These are phyloP conservation scores for Oncopodura yosiiana DNA, from an alignment of 1,140 invertebrate genomes.

Conservation along the genomic window DNA sequence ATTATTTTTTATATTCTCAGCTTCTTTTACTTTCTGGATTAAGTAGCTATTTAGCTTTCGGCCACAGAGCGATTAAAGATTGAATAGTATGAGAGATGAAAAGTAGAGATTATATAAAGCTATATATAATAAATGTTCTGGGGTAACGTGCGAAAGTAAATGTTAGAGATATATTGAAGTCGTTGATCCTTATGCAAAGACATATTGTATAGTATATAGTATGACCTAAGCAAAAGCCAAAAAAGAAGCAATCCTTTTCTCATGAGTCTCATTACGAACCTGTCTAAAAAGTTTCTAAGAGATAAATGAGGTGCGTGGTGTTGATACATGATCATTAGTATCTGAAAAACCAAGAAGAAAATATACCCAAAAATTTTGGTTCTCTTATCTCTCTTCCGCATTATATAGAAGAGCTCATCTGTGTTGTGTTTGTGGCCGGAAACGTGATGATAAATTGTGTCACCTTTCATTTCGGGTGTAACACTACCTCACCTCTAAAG, in stretches of 20 bases:
- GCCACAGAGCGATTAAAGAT: constrained; percentile 16
- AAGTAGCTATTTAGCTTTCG: constrained; percentile 28
- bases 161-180: no score
- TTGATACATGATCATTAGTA: constrained; percentile 13
- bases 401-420: no score
- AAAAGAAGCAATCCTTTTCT: no score
- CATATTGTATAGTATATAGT: no score
- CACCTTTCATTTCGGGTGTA: constrained; percentile 23
- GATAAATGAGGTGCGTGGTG: constrained; percentile 6
- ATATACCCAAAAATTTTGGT: not conserved
- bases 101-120: no score
- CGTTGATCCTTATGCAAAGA: no score
- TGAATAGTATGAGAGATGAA: no score
- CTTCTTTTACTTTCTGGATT: constrained; percentile 5
- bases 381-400: constrained; percentile 8
- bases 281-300: no score
- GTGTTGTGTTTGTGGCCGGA: constrained; percentile 14
- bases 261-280: no score
- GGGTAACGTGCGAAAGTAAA: no score
- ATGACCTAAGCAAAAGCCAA: no score
- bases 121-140: no score
- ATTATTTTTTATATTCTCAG: constrained; percentile 2
- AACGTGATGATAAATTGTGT: constrained; percentile 28
- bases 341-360: not conserved
- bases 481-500: constrained; percentile 11